Conservation (phyloP, 2,888 invertebrate genomes). For the Callyntrura sp. region DNA sequence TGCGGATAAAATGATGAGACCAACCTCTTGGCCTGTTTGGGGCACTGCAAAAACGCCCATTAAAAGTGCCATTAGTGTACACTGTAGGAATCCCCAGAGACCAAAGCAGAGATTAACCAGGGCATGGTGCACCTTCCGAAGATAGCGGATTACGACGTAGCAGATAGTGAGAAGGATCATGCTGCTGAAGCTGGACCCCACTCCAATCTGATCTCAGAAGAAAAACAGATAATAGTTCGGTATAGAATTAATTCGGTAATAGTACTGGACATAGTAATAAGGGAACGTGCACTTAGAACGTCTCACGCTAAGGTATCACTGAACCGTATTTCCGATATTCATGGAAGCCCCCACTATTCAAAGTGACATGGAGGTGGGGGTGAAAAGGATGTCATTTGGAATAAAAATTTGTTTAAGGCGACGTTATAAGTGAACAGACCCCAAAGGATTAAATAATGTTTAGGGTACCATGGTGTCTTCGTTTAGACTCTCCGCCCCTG, state of each 20-base stretch:
- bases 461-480: slow-evolving; percentile 64
- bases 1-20: slow-evolving; percentile 62
- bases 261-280: too few species aligned
- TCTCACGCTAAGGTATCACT: too few species aligned
- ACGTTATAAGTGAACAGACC: too few species aligned
- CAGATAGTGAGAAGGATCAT: slow-evolving; percentile 73
- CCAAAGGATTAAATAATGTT: too few species aligned
- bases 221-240: background rate
- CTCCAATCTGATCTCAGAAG: slow-evolving; percentile 76
- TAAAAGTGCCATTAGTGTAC: slow-evolving; percentile 51
- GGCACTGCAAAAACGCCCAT: slow-evolving; percentile 66
- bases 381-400: too few species aligned
- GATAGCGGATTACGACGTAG: slow-evolving; percentile 72
- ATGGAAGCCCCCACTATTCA: too few species aligned
- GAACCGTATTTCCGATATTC: too few species aligned
- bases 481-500: slow-evolving; percentile 63
- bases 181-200: slow-evolving; percentile 65
- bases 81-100: slow-evolving; percentile 71
- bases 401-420: too few species aligned
- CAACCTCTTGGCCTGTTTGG: slow-evolving; percentile 27
- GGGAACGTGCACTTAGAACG: too few species aligned
- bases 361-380: too few species aligned
- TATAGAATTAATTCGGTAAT: too few species aligned
- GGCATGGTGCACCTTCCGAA: slow-evolving; percentile 77
- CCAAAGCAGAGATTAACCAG: slow-evolving; percentile 68